Base-by-base conservation (phyloP, 2,797 vertebrate species). In the Podarcis siculus region DNA sequence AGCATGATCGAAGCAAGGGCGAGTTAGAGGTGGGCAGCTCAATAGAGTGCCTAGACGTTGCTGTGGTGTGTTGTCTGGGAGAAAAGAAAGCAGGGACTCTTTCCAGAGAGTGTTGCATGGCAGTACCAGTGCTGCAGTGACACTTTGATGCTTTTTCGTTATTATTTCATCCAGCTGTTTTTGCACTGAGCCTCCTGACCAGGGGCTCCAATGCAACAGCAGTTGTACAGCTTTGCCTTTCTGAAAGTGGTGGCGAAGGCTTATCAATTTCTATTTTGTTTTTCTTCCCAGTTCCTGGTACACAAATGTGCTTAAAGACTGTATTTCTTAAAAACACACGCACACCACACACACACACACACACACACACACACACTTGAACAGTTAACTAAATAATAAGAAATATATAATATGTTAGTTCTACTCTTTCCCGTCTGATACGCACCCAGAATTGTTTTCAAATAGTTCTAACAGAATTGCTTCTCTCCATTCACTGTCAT, bases 361-460 rank as follows among this genome's bases (percentile, higher is more conserved):
- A 42, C 42, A 45, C 42, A 45, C 42, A 45, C 45, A 49, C 12
- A 55, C 3, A 75, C 91, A 69, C 55, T 13, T 4, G 1, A 87
- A 80, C 72, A 91, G 91, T 85, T 79, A 85, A 45, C 30, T 42
- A 82, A 82, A 92, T 21, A 27, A 32, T 17, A 73, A 35, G 32
- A 23, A 64, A 64, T 64, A 64, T 64, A 64, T 64, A 64, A 23
- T 23, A 64, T 55, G 12, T 8, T 85, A 90, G 75, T 90, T 87
- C 79, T 89, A 79, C 27, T 87, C n/a, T 87, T 93, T 92, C 85
- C 81, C 61, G 19, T 89, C 73, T 86, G 86, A 49, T 39, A 89
- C 92, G 64, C 86, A 91, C 84, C 72, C 12, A 76, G 79, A 91
- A 79, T 80, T 90, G 79, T 88, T 93, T 95, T 92, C 81, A 77